Conservation (phyloP, 2,797 vertebrate species). For the Synaphobranchus kaupii region DNA sequence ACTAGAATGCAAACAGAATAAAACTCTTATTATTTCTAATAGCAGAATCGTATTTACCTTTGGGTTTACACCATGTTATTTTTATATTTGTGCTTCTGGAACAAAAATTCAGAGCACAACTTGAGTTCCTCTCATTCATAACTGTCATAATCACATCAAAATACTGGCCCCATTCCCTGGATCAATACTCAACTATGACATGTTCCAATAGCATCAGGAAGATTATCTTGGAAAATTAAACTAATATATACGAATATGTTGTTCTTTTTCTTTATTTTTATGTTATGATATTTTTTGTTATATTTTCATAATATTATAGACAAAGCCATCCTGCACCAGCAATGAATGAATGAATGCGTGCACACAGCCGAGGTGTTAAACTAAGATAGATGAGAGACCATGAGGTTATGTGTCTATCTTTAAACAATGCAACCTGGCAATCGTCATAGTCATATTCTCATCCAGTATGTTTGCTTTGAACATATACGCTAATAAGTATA, state of each 20-base stretch:
- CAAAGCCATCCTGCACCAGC: not conserved
- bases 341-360: no score
- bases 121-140: not conserved
- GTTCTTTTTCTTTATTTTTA: not conserved
- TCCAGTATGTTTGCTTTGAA: not conserved
- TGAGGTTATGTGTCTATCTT: not conserved
- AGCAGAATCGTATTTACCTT: not conserved
- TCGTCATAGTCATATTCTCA: not conserved
- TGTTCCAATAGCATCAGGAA: not conserved
- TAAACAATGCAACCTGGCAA: no score
- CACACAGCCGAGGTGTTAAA: not conserved
- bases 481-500: not conserved
- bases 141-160: not conserved
- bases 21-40: conserved; percentile 10
- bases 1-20: conserved; percentile 15
- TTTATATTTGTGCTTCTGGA: not conserved
- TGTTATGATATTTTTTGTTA: not conserved
- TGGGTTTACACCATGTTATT: not conserved
- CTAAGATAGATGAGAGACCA: no score
- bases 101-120: not conserved
- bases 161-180: not conserved
- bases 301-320: not conserved
- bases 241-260: not conserved
- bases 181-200: not conserved
- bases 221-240: not conserved